Percentiles rank a stretch among this genome's conserved stretches.
Conservation (phyloP, 1,140 invertebrate genomes). For the Cotesia chilonis region DNA sequence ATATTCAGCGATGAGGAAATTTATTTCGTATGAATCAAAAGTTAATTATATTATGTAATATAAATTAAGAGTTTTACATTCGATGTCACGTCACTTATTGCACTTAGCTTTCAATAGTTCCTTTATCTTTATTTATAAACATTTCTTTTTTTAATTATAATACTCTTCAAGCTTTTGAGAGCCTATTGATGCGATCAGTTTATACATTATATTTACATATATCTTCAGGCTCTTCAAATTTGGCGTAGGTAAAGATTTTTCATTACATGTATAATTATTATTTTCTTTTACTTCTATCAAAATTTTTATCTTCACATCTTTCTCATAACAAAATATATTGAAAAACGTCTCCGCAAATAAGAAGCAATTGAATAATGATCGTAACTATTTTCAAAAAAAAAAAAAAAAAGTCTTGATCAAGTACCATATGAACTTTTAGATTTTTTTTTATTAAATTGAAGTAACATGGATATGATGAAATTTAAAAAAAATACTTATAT, state of each 20-base stretch:
- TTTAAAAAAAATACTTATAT: no score
- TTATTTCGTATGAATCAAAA: background rate
- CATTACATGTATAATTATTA: slow-evolving; percentile 17
- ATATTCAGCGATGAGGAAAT: background rate
- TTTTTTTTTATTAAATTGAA: no score
- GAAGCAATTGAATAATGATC: no score
- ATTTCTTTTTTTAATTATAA: slow-evolving; percentile 44
- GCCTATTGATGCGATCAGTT: slow-evolving; percentile 50
- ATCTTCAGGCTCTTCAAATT: slow-evolving; percentile 42
- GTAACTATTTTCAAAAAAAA: no score
- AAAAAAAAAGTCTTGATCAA: no score
- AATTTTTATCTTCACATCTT: no score
- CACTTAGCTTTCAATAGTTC: slow-evolving; percentile 48
- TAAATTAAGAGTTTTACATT: slow-evolving; percentile 41
- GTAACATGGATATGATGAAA: no score
- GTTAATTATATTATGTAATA: slow-evolving; percentile 20
- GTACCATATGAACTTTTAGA: no score
- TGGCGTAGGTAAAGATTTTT: slow-evolving; percentile 20
- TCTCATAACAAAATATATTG: no score
- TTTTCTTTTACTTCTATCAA: slow-evolving; percentile 13
- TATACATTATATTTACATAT: slow-evolving; percentile 17
- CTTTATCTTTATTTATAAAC: no score
- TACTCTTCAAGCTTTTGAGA: slow-evolving; percentile 44
- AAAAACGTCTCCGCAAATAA: no score
- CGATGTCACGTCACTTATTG: slow-evolving; percentile 37